Base-by-base conservation (phyloP, 2,888 invertebrate species). In the Heliconius aoede region DNA sequence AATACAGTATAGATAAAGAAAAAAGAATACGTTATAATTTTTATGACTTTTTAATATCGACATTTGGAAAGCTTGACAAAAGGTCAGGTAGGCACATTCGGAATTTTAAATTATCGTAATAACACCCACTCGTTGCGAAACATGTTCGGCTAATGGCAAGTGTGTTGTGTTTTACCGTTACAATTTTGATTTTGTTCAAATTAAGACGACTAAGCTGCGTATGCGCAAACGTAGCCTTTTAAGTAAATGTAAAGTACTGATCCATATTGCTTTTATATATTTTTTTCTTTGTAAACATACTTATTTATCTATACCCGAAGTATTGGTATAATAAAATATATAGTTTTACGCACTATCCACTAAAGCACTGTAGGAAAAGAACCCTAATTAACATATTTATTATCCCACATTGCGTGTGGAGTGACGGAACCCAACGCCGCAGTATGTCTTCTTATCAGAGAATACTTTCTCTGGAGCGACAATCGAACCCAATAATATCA, bases 1-100 rank as follows among this genome's bases (percentile, higher is more conserved):
- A 24, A 24, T 58, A 58, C 26, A 46, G 21, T 55, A 21, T 55
- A 55, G 18, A 18, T 15, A n/a, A 61, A 61, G 32, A 36, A 24
- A 65, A 28, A 26, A n/a, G 82, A 82, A 82, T 83, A 81, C 78
- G 74, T 83, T 81, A 80, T 81, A 80, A 81, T 80, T 84, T 83
- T 84, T 83, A 83, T 81, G 81, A 76, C 58, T 74, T 46, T 75
- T 69, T 75, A 32, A 62, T 69, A 71, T 51, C 8, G 30, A n/a
- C 26, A 61, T 74, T 76, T 78, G 68, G 74, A 79, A 74, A 79
- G 74, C 60, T 60, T 71, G 46, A 61, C 60, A 61, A 74, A 76
- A 72, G 72, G 40, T 76, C 62, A 69, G 73, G 55, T 67, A 71
- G 73, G 55, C 62, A 72, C 55, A 71, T 60, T 73, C 46, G 65